These are phyloP conservation scores for Dicroscelio sp. DNA, from an alignment of 2,888 invertebrate species.

Conservation along the genomic window DNA sequence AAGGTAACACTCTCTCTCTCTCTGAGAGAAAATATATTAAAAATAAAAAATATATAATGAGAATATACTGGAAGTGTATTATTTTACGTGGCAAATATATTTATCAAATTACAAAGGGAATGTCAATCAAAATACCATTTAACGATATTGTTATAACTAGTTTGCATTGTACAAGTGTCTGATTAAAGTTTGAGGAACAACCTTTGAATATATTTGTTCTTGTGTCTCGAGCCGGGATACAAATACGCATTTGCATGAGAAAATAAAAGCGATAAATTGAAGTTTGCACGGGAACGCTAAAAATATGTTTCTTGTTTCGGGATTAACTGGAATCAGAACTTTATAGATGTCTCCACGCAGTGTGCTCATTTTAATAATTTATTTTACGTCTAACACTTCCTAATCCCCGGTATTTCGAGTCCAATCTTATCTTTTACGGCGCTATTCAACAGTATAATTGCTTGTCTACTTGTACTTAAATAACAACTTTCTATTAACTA, in stretches of 20 bases:
- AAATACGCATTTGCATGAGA: constrained; percentile 13
- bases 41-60: no score
- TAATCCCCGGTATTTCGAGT: neutral
- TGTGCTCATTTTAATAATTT: constrained; percentile 11
- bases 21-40: no score
- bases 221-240: neutral
- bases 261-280: constrained; percentile 17
- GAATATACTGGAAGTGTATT: no score
- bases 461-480: neutral
- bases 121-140: no score
- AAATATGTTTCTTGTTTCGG: neutral
- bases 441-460: neutral
- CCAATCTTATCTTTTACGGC: constrained; percentile 1
- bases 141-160: no score
- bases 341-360: neutral
- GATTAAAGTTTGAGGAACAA: neutral
- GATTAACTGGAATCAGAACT: constrained; percentile 30
- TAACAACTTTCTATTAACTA: neutral
- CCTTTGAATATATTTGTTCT: neutral
- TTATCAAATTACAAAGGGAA: no score
- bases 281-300: neutral
- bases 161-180: neutral
- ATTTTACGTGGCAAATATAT: no score
- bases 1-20: no score
- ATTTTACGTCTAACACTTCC: constrained; percentile 8